Conservation (phyloP, 2,113 vertebrate species). For the Rhinichthys klamathensis region DNA sequence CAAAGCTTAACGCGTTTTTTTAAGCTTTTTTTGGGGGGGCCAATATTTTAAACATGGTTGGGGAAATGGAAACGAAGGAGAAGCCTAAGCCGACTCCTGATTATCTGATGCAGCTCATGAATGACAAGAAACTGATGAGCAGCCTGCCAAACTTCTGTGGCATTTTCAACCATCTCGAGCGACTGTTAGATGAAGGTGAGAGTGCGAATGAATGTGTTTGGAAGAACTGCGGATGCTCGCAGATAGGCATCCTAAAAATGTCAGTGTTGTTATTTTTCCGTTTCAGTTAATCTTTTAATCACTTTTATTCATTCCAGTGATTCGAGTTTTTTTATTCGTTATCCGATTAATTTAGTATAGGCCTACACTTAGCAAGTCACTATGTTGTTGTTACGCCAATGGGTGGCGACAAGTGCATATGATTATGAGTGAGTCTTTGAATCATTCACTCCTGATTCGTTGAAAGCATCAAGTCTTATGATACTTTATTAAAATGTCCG, state of each 20-base stretch:
- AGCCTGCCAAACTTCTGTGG: conserved; percentile 98
- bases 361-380: too few relatives aligned
- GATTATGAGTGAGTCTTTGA: neutral
- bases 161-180: conserved; percentile 97
- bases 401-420: neutral
- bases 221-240: neutral
- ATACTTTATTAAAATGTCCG: neutral
- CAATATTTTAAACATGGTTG: conserved; percentile 78
- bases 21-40: neutral
- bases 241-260: neutral
- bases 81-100: conserved; percentile 96
- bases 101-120: conserved; percentile 99
- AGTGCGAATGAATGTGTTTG: neutral
- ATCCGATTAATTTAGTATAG: too few relatives aligned
- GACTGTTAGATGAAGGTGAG: conserved; percentile 95
- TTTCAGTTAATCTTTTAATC: neutral
- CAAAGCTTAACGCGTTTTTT: neutral
- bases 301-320: neutral
- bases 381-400: neutral
- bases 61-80: conserved; percentile 98
- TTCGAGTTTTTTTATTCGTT: too few relatives aligned
- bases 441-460: neutral
- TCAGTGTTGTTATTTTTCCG: neutral
- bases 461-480: neutral
- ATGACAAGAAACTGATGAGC: conserved; percentile 98